Conservation (phyloP, 2,797 vertebrate genomes). For the Sebastes matsubarae region DNA sequence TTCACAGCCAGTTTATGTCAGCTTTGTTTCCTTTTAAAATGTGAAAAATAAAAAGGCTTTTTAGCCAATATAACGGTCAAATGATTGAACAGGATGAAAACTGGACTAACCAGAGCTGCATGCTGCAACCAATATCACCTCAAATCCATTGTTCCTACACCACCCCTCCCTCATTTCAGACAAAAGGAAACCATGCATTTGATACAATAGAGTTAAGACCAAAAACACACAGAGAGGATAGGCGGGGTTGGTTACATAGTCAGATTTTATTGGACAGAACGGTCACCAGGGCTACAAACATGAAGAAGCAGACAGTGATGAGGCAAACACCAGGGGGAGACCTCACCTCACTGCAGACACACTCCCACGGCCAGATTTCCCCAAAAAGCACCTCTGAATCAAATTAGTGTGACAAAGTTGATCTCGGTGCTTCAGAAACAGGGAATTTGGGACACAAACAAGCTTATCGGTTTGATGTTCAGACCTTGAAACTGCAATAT, state of each 20-base stretch:
- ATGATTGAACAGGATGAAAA: not conserved
- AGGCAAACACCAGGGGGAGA: slow-evolving; percentile 77
- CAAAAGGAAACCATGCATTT: not conserved
- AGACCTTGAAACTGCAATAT: slow-evolving; percentile 56
- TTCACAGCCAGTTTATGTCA: not conserved
- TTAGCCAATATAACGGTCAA: not conserved
- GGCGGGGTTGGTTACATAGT: slow-evolving; percentile 69
- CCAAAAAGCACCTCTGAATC: slow-evolving; percentile 19
- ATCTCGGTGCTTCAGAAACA: slow-evolving; percentile 50
- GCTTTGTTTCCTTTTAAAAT: not conserved
- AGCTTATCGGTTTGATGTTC: slow-evolving; percentile 25
- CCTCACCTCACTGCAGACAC: slow-evolving; percentile 58
- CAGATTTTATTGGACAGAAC: slow-evolving; percentile 82
- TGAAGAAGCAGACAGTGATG: slow-evolving; percentile 71
- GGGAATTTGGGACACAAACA: slow-evolving; percentile 19
- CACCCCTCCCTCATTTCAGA: not conserved
- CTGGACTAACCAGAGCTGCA: not conserved
- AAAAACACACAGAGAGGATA: not conserved
- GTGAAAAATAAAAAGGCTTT: not conserved
- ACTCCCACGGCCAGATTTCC: slow-evolving; percentile 30
- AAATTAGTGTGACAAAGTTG: slow-evolving; percentile 38
- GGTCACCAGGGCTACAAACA: slow-evolving; percentile 80
- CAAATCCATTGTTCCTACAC: not conserved
- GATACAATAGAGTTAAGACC: not conserved
- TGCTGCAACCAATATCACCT: not conserved